Evolutionary conservation across 1,140 invertebrate genomes (phyloP).

Genomic region (Drosophila willistoni): DNA sequence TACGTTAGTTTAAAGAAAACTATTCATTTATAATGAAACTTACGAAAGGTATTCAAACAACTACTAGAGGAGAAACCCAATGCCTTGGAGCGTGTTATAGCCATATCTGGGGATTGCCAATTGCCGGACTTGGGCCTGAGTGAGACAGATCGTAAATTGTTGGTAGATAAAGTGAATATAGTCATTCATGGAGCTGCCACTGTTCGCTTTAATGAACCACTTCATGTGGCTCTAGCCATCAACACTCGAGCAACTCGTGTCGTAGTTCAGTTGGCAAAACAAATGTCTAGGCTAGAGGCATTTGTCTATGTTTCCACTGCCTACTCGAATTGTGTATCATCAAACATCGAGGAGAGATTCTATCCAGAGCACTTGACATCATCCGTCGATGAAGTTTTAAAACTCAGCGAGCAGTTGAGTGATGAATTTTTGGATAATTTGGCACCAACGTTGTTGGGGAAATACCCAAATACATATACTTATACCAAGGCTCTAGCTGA

Average conservation of each 20-base stretch:
- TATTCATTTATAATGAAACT: neutral
- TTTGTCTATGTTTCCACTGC: constrained; percentile 90
- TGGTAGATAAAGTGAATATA: constrained; percentile 84
- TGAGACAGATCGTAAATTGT: constrained; percentile 83
- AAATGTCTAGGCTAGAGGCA: constrained; percentile 87
- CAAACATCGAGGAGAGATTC: constrained; percentile 87
- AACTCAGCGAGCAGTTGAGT: constrained; percentile 83
- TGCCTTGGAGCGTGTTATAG: constrained; percentile 36
- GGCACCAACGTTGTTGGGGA: constrained; percentile 86
- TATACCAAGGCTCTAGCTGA: constrained; percentile 93
- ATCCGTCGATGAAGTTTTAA: constrained; percentile 87
- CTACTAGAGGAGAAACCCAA: constrained; percentile 35
- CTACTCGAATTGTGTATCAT: constrained; percentile 87
- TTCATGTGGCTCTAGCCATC: constrained; percentile 86
- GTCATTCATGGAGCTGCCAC: constrained; percentile 95
- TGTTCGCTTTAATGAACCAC: constrained; percentile 90
- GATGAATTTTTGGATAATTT: constrained; percentile 86
- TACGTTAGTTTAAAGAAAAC: neutral
- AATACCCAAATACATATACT: constrained; percentile 92
- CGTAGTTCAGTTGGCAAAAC: constrained; percentile 84
- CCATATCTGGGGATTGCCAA: constrained; percentile 85
- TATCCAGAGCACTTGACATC: constrained; percentile 87
- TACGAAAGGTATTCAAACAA: constrained; percentile 36
- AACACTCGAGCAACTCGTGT: constrained; percentile 86
- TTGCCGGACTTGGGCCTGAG: constrained; percentile 88